These are phyloP conservation scores for Phymastichus coffea DNA, from an alignment of 1,140 invertebrate species.

Conservation along the genomic window DNA sequence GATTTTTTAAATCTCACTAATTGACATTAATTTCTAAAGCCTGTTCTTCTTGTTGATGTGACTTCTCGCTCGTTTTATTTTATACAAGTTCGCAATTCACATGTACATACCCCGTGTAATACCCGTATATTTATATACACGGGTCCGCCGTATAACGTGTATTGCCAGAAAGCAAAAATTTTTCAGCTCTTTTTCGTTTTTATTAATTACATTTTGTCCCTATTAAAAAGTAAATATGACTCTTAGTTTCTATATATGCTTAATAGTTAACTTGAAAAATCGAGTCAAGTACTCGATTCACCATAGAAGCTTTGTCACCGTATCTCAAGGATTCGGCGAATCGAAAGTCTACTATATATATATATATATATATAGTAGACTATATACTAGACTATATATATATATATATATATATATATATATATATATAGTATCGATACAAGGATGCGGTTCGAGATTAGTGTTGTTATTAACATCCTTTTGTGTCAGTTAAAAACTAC, in stretches of 20 bases:
- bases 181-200: not conserved
- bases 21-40: constrained; percentile 7
- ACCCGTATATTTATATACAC: not conserved
- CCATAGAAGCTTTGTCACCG: not conserved
- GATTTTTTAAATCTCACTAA: constrained; percentile 4
- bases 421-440: constrained; percentile 5
- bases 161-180: constrained; percentile 6
- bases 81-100: constrained; percentile 11
- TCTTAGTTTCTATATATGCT: constrained; percentile 11
- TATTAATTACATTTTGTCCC: not conserved
- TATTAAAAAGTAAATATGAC: constrained; percentile 16
- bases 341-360: not conserved
- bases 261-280: not conserved
- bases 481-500: no score
- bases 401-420: no score
- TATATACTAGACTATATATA: no score
- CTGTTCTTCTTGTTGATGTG: constrained; percentile 1
- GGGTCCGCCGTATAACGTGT: constrained; percentile 7
- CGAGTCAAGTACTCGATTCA: not conserved
- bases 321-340: not conserved
- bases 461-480: no score
- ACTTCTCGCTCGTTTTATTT: constrained; percentile 2
- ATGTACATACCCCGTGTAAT: constrained; percentile 5
- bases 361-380: no score
- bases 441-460: constrained; percentile 11